phyloP scores from a whole-genome alignment of 2,797 vertebrate species.

The Sebastes taczanowskii region DNA sequence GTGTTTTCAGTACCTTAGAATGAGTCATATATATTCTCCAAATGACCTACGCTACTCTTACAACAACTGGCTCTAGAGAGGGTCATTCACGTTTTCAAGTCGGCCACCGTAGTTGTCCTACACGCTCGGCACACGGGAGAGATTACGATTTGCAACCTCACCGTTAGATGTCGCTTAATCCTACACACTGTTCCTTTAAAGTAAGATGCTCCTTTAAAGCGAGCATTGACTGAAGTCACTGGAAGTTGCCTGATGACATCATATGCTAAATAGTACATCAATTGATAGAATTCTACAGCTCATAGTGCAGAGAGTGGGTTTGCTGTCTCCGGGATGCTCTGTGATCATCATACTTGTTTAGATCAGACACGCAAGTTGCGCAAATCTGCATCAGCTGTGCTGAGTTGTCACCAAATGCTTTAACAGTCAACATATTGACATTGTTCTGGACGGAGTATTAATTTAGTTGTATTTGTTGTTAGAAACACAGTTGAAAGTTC shows the following conservation, averaged over 20 bases:
- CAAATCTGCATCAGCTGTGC: slow-evolving; percentile 11
- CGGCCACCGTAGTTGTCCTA: no score
- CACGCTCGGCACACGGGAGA: no score
- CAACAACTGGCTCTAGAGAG: no score
- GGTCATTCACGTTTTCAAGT: no score
- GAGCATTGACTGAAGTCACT: background rate
- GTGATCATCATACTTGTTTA: slow-evolving; percentile 1
- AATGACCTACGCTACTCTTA: no score
- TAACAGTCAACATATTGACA: slow-evolving; percentile 3
- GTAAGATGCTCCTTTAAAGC: background rate
- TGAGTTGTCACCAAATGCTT: background rate
- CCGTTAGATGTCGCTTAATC: no score
- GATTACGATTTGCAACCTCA: no score
- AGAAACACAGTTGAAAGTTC: background rate
- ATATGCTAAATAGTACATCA: background rate
- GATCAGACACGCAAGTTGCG: background rate
- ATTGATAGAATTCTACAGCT: background rate
- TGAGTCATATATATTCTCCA: no score
- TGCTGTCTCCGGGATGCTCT: background rate
- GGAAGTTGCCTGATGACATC: background rate
- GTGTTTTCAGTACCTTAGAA: no score
- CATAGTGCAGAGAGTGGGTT: background rate
- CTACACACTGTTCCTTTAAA: background rate
- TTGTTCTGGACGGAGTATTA: background rate
- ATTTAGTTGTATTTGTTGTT: slow-evolving; percentile 4